phyloP scores from a whole-genome alignment of 2,888 invertebrate species.

The Drosophila pseudotakahashii region DNA sequence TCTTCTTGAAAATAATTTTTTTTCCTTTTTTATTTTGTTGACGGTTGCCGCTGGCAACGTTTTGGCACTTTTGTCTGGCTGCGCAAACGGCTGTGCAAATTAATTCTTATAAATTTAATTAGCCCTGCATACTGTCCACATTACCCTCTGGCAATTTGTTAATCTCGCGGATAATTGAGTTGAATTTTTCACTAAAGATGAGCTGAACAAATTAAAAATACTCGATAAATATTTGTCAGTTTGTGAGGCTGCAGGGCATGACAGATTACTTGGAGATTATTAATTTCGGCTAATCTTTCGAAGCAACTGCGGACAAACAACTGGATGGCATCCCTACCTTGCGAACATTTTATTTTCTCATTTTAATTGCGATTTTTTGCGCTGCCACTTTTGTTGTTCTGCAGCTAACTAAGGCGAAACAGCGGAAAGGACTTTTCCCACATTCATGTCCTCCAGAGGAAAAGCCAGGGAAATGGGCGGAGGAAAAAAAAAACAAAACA shows the following conservation, averaged over 20 bases:
- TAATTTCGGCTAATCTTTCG: slow-evolving; percentile 7
- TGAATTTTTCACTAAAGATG: slow-evolving; percentile 2
- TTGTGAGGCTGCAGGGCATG: background rate
- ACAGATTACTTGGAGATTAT: slow-evolving; percentile 3
- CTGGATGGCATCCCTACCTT: slow-evolving; percentile 1
- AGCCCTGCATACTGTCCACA: slow-evolving; percentile 50
- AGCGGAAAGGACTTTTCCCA: slow-evolving; percentile 59
- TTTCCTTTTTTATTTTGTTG: slow-evolving; percentile 21
- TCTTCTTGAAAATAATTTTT: slow-evolving; percentile 20
- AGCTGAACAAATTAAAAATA: background rate
- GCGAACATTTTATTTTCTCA: slow-evolving; percentile 14
- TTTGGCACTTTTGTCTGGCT: slow-evolving; percentile 52
- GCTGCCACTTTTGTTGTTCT: slow-evolving; percentile 41
- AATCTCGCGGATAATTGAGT: slow-evolving; percentile 24
- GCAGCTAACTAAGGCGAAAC: slow-evolving; percentile 66
- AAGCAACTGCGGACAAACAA: background rate
- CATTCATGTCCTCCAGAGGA: slow-evolving; percentile 4
- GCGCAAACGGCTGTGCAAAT: slow-evolving; percentile 59
- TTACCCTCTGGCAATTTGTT: slow-evolving; percentile 41
- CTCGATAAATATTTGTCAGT: background rate
- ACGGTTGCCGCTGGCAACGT: slow-evolving; percentile 54
- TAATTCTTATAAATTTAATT: slow-evolving; percentile 81
- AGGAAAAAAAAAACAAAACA: slow-evolving; percentile 27
- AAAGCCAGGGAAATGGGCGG: slow-evolving; percentile 14
- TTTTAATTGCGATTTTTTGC: slow-evolving; percentile 68